Evolutionary conservation across 1,140 invertebrate genomes (phyloP), one percentile per base, ranked within the genome.

Genomic region (Akabosia matsudoensis): DNA sequence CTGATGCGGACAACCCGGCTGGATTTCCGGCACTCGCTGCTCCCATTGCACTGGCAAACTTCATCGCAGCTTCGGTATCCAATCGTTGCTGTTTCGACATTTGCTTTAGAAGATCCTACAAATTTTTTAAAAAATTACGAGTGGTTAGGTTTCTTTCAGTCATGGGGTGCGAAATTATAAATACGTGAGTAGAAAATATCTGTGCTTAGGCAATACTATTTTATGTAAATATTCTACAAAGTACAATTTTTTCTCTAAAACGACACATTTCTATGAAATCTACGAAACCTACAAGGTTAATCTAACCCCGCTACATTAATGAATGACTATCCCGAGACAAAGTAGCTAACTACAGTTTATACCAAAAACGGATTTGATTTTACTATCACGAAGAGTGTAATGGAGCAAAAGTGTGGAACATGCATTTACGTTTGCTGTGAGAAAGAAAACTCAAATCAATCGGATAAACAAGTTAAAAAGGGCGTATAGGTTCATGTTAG

Each of bases 1-100:
- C 91, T 13, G 91, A 91, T 24, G 91, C 90, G 22, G 83, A 75
- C 33, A 78, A 54, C 30, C 74, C 52, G 37, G 52, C 75, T 54
- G 72, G 70, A 74, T 30, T 79, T 34, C 79, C 75, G 73, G 79
- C 75, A 80, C 76, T 71, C 70, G 79, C 81, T 76, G 81, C 33
- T 56, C 80, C 80, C 74, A 81, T 79, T 74, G 80, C 78, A 74
- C 77, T 81, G 1, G 78, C 78, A 64, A 82, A 79, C 54, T 82
- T 81, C 0, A 80, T 80, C 22, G 80, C 78, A 14, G 82, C 79
- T 74, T 88, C 83, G 86, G 90, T 84, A 34, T 81, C 80, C 3
- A 81, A 26, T 61, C 79, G 71, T 52, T 79, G 76, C 52, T 80
- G 81, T 72, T 82, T 82, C 67, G 82, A 75, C 64, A 82, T 64